Evolutionary conservation across 2,113 vertebrate genomes (phyloP), one percentile per base, ranked within the genome.

Genomic region (Cyprinodon brontotheroides): DNA sequence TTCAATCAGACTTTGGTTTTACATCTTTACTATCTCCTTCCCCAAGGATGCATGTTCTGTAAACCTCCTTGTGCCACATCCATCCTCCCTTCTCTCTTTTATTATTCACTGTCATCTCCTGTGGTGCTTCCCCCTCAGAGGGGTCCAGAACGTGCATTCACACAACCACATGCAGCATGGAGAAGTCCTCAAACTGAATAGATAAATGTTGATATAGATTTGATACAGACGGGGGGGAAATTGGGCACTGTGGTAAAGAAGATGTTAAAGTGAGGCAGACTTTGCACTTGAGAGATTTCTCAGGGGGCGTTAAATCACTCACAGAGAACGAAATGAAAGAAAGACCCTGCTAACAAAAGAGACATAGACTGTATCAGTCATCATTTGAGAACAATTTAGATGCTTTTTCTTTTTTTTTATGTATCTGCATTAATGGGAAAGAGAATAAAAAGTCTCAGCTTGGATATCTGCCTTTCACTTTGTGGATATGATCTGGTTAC

Each of bases 71-170:
- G 80, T 92, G 57, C 75, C 74, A 69, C 78, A 78, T 82, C 74
- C 63, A 65, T 78, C 77, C 74, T 78, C 57, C 64, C 63, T 72
- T 65, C 39, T 50, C 48, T 78, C 53, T 84, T 89, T 86, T 87
- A 68, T 78, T 70, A 82, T 87, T 86, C 80, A 71, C 79, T 72
- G 79, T 89, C 88, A 87, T 84, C 76, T 75, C 79, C 79, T 68
- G 66, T 37, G 66, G 85, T 17, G 75, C 75, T 72, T 66, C 60
- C 73, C 62, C 80, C 86, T 86, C 61, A 77, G 74, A 83, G 77
- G 83, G 65, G 72, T 85, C 63, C 38, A 38, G 69, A 65, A 78
- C 65, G 74, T 45, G 22, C 48, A 60, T 9, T 61, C 6, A 65
- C 83, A 71, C 80, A 59, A 63, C 11, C 65, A 79, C 84, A 66